phyloP scores from a whole-genome alignment of 1,140 invertebrate species.

The Augochlora pura region DNA sequence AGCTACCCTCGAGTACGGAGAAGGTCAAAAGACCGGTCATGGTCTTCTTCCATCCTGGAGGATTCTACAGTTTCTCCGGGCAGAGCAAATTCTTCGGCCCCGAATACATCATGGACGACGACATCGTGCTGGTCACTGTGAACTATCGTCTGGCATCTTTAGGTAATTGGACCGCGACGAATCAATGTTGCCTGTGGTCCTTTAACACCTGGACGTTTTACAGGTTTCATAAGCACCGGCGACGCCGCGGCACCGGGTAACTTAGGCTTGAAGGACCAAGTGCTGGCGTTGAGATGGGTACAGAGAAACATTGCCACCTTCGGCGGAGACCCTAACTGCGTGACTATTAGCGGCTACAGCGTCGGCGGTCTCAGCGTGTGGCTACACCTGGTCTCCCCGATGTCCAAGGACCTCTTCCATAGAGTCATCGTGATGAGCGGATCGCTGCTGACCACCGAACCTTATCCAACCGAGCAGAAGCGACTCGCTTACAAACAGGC shows the following conservation, averaged over 20 bases:
- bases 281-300: conserved; percentile 83
- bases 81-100: conserved; percentile 81
- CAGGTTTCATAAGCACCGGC: conserved; percentile 68
- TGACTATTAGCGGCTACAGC: conserved; percentile 86
- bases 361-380: conserved; percentile 84
- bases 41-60: conserved; percentile 81
- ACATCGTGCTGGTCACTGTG: conserved; percentile 85
- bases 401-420: conserved; percentile 84
- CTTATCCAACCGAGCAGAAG: conserved; percentile 80
- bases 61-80: conserved; percentile 79
- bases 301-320: conserved; percentile 83
- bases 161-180: conserved; percentile 69
- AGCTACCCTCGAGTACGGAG: conserved; percentile 29
- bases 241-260: conserved; percentile 82
- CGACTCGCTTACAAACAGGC: conserved; percentile 86
- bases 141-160: conserved; percentile 86
- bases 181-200: neutral
- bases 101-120: conserved; percentile 83
- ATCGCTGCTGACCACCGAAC: conserved; percentile 77
- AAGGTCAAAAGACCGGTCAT: conserved; percentile 70
- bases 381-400: conserved; percentile 84
- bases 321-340: conserved; percentile 81
- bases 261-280: conserved; percentile 86
- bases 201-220: too few species aligned
- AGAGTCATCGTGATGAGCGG: conserved; percentile 86